Evolutionary conservation across 2,888 invertebrate species (phyloP).

Genomic region (Cacoxenus indagator): DNA sequence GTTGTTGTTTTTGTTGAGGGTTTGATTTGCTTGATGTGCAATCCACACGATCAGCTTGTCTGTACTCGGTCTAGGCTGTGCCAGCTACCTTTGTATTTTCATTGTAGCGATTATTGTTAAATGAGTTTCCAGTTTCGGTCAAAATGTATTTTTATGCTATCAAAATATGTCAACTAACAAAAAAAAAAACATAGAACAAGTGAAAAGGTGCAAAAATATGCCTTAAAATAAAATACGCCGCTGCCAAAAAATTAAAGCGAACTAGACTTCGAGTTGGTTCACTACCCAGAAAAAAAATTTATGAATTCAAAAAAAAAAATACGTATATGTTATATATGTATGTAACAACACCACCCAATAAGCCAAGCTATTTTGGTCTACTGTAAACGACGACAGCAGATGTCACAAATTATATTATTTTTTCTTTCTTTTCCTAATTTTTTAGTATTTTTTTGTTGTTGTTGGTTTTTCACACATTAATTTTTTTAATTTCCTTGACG

Average conservation of each 20-base stretch:
- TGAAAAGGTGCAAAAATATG: neutral
- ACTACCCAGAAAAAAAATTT: too few species aligned
- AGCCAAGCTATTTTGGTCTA: too few species aligned
- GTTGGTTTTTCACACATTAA: constrained; percentile 12
- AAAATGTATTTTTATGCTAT: neutral
- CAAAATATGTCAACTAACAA: neutral
- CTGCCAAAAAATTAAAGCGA: too few species aligned
- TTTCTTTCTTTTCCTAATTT: neutral
- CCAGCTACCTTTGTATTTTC: constrained; percentile 25
- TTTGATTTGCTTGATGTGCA: neutral
- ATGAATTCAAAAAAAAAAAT: too few species aligned
- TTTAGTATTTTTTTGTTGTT: neutral
- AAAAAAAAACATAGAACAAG: neutral
- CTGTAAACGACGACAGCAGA: too few species aligned
- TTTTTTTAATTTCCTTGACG: constrained; percentile 38
- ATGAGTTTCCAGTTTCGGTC: constrained; percentile 39
- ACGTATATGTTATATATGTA: too few species aligned
- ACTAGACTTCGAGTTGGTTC: too few species aligned
- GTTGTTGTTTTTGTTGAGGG: constrained; percentile 4
- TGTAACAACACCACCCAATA: too few species aligned
- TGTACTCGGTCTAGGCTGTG: too few species aligned
- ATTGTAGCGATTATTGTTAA: constrained; percentile 54
- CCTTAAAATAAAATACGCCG: too few species aligned
- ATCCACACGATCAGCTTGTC: neutral
- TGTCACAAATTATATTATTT: too few species aligned